Conservation (phyloP, 2,113 vertebrate species). For the Sprattus sprattus region DNA sequence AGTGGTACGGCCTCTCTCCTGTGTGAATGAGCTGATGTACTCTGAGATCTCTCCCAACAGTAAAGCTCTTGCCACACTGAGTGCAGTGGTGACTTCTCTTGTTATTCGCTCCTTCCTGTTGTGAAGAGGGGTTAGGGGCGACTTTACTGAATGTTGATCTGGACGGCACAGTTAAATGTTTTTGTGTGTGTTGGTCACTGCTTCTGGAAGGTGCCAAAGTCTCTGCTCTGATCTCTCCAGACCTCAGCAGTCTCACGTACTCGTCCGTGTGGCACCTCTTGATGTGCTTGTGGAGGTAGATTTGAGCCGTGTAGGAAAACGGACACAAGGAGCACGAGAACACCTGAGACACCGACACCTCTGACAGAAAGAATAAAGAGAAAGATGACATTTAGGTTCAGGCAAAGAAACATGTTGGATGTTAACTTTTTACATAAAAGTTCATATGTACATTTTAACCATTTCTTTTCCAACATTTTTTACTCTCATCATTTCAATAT, state of each 20-base stretch:
- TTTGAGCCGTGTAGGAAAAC: background rate
- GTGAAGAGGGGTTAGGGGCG: background rate
- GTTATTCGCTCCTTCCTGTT: background rate
- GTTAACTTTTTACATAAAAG: too few relatives aligned
- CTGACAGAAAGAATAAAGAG: background rate
- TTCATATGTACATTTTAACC: too few relatives aligned
- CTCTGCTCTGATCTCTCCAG: background rate
- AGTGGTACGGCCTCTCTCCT: too few relatives aligned
- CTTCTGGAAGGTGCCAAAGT: background rate
- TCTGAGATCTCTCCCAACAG: too few relatives aligned
- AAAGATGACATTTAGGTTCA: background rate
- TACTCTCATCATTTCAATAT: too few relatives aligned
- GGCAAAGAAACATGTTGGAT: background rate
- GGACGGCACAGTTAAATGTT: background rate
- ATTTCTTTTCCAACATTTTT: too few relatives aligned
- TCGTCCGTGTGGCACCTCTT: background rate
- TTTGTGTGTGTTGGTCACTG: background rate
- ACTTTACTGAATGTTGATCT: background rate
- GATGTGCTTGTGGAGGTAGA: background rate
- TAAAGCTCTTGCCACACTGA: too few relatives aligned
- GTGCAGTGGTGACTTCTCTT: background rate
- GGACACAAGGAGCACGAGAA: background rate
- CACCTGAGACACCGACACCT: background rate
- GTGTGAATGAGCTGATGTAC: too few relatives aligned
- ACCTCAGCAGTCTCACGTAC: conserved; percentile 7